Base-by-base conservation (phyloP, 2,797 vertebrate species). In the Yasuhikotakia modesta region DNA sequence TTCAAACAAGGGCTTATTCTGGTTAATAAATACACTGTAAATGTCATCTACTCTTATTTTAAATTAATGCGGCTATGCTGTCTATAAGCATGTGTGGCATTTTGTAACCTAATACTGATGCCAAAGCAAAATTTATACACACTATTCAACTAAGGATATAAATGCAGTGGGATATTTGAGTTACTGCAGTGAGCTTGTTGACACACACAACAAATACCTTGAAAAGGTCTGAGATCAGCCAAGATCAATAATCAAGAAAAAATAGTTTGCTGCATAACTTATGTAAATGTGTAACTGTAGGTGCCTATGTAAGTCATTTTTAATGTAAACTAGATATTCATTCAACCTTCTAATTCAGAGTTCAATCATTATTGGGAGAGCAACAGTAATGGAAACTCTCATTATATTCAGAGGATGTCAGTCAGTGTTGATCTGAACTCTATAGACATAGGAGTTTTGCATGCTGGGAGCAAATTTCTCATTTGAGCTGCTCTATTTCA, bases 401-500 rank as follows among this genome's bases (percentile, higher is more conserved):
- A 57, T 66, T 75, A 75, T 30, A 66, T 30, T 67, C 4, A 43
- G 21, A 74, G 19, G 16, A 14, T 32, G 7, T 75, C 63, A 27
- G 27, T 67, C 73, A 67, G 43, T 60, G 30, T 35, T 69, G 69
- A 64, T 27, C 43, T 78, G 58, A 81, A 78, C 39, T 50, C 50
- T 30, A 46, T 48, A 55, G 50, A 63, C 14, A 61, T 35, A 57
- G 58, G 60, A 58, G 17, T 24, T 63, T 3, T 68, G 43, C 81
- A 73, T 53, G 57, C 65, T 74, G 78, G 67, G 65, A 80, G 69
- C 43, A 22, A 12, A 27, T 24, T 70, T 70, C 63, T 70, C 70
- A 80, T 83, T 80, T 78, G 35, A 79, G 67, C 30, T 53, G 30
- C 39, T 39, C 64, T 55, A 73, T 77, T 77, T 65, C 58, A 74